These are phyloP conservation scores for Eumacrocentrus americanus DNA, from an alignment of 2,888 invertebrate genomes.

Conservation along the genomic window DNA sequence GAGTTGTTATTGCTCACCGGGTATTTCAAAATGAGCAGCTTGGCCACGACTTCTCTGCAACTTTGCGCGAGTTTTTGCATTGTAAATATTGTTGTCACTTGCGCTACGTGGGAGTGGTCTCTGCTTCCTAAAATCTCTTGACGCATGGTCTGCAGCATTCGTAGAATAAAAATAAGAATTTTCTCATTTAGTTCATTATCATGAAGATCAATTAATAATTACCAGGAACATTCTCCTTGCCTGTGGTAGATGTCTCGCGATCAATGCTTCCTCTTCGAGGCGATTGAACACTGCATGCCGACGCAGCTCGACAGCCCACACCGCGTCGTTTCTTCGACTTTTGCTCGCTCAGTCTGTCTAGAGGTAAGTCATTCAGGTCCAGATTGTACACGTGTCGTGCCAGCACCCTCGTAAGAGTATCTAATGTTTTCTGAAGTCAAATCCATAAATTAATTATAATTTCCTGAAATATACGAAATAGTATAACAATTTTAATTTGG, in stretches of 20 bases:
- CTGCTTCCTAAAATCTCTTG: conserved; percentile 53
- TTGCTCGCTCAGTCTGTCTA: conserved; percentile 79
- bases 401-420: conserved; percentile 91
- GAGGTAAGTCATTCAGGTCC: conserved; percentile 85
- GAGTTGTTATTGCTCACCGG: conserved; percentile 47
- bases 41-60: conserved; percentile 49
- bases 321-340: conserved; percentile 74
- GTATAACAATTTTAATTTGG: too few species aligned
- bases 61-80: conserved; percentile 52
- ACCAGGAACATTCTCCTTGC: conserved; percentile 57
- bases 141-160: conserved; percentile 49
- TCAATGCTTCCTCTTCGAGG: conserved; percentile 55
- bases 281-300: conserved; percentile 58
- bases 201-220: conserved; percentile 6
- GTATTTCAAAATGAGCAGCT: conserved; percentile 50
- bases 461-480: too few species aligned
- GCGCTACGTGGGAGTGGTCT: conserved; percentile 58
- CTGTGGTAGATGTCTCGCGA: conserved; percentile 49
- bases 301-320: conserved; percentile 56
- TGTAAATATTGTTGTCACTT: conserved; percentile 60
- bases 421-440: conserved; percentile 88
- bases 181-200: neutral
- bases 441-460: conserved; percentile 9
- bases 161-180: neutral
- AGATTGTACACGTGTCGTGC: conserved; percentile 94